phyloP scores from a whole-genome alignment of 2,113 vertebrate genomes.

The Ailuropoda melanoleuca region DNA sequence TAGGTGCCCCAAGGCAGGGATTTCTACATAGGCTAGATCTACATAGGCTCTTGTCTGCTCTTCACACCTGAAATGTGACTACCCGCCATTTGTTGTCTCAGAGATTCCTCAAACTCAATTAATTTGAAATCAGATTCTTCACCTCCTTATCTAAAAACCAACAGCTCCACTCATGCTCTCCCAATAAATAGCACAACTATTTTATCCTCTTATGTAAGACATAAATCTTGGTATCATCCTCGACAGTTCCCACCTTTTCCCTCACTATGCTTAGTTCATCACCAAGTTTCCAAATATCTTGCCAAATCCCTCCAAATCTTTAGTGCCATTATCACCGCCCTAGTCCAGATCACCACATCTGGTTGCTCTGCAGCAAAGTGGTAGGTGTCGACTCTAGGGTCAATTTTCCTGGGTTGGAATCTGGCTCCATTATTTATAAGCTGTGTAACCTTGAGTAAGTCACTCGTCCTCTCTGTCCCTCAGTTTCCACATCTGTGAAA shows the following conservation, averaged over 20 bases:
- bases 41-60: not conserved
- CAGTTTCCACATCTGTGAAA: not conserved
- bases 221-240: not conserved
- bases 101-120: not conserved
- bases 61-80: not conserved
- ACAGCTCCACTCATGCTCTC: not conserved
- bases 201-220: not conserved
- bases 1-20: not conserved
- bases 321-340: not conserved
- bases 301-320: not conserved
- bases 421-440: not conserved
- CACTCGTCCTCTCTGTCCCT: not conserved
- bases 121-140: not conserved
- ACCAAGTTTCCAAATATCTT: not conserved
- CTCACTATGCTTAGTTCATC: not conserved
- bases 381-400: not conserved
- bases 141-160: not conserved
- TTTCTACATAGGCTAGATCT: not conserved
- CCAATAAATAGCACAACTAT: not conserved
- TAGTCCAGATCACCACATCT: not conserved
- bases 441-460: not conserved
- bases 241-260: not conserved
- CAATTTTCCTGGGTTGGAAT: not conserved
- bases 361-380: not conserved
- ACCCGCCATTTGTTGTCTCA: not conserved